phyloP scores from a whole-genome alignment of 2,888 invertebrate species.

The Pollenia angustigena region DNA sequence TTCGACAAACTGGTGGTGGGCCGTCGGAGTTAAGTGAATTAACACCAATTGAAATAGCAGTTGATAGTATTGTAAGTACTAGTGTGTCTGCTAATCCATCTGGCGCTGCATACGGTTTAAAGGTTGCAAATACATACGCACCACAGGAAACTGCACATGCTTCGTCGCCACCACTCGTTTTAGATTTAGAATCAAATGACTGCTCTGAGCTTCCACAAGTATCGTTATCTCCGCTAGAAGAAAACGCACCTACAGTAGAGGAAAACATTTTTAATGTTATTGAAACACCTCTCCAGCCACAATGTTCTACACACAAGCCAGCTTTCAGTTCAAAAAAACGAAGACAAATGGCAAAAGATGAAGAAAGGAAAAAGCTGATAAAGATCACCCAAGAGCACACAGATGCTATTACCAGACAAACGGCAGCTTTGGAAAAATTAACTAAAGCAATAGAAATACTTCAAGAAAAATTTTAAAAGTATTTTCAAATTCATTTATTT shows the following conservation, averaged over 20 bases:
- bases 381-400: conserved; percentile 8
- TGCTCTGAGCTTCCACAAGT: not conserved
- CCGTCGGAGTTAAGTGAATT: not conserved
- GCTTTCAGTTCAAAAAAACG: not conserved
- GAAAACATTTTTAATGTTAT: not conserved
- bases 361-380: conserved; percentile 7
- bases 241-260: not conserved
- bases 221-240: not conserved
- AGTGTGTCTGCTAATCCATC: not conserved
- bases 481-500: too few relatives aligned
- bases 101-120: not conserved
- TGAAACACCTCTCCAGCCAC: not conserved
- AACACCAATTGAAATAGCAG: not conserved
- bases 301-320: not conserved
- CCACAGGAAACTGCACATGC: not conserved
- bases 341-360: not conserved
- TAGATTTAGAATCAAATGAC: not conserved
- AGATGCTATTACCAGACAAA: not conserved
- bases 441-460: conserved; percentile 4
- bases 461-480: conserved; percentile 3
- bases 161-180: not conserved
- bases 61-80: not conserved
- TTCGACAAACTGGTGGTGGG: too few relatives aligned
- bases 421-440: conserved; percentile 6
- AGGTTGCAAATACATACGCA: not conserved